Percentiles rank a stretch among this genome's conserved stretches.
phyloP scores from a whole-genome alignment of 2,113 vertebrate species.

The Halcyon malimbica region DNA sequence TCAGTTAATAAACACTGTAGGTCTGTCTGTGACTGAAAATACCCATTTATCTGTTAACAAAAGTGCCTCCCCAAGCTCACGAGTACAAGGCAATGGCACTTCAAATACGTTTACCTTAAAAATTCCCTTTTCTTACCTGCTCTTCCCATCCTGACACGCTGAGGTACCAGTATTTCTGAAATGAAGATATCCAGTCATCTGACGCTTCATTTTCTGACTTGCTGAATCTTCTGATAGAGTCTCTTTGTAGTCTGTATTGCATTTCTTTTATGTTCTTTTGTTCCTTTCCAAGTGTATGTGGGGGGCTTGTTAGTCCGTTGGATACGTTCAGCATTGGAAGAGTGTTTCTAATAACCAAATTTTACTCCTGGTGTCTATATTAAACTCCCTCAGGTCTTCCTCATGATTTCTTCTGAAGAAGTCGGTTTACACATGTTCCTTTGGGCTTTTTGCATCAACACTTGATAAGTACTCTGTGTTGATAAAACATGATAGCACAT shows the following conservation, averaged over 20 bases:
- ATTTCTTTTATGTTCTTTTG: not conserved
- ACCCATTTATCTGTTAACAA: not conserved
- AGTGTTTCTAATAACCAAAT: constrained; percentile 37
- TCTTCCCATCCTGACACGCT: rapidly evolving
- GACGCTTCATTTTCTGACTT: not conserved
- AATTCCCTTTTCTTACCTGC: not conserved
- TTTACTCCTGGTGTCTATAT: constrained; percentile 7
- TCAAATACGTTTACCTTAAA: not conserved
- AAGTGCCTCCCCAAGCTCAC: not conserved
- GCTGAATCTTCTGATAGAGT: not conserved
- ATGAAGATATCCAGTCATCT: not conserved
- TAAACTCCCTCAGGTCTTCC: constrained; percentile 1
- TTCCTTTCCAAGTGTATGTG: not conserved
- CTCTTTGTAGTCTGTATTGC: not conserved
- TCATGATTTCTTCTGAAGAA: not conserved
- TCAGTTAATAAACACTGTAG: not conserved
- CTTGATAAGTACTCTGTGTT: not conserved
- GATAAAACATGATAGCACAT: not conserved
- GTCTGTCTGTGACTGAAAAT: not conserved
- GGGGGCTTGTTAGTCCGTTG: not conserved
- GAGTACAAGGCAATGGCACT: not conserved
- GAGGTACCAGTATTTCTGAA: not conserved
- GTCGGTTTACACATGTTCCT: constrained; percentile 13
- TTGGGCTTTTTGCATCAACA: constrained; percentile 39
- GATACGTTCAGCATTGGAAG: not conserved